Base-by-base conservation (phyloP, 2,797 vertebrate species). In the Loriculus beryllinus region DNA sequence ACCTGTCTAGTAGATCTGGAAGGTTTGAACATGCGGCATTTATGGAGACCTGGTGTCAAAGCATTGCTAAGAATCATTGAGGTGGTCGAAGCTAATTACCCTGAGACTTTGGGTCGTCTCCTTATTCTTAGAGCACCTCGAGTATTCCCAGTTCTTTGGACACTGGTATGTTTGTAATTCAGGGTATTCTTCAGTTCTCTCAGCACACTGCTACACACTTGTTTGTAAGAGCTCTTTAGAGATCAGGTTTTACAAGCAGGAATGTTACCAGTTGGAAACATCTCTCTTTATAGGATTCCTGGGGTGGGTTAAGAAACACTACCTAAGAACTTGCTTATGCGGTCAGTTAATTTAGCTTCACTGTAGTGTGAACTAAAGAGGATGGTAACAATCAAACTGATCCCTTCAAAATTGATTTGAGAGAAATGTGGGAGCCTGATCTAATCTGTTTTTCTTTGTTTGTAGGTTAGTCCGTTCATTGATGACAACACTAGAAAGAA, bases 401-500 rank as follows among this genome's bases (percentile, higher is more conserved):
- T 70, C 76, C 16, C 33, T 85, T 88, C 64, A 69, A 9, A 92
- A 92, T 4, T 28, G 33, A 43, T 48, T 57, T 21, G 20, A 67
- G 68, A 43, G 74, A 60, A 76, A 77, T 1, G 3, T 39, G 37
- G 23, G 47, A 67, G 67, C 26, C 65, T 94, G 29, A 95, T 67
- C 29, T 72, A 1, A 81, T 81, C 43, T 74, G 28, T 9, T 77
- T 64, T 54, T 49, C 39, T 94, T 95, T 78, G 12, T 92, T 93
- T 78, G 8, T 86, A 99, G 99, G 99, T 99, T 68, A 99, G 99
- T 93, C 99, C 99, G 0, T 99, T 99, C 91, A 99, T 99, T 33
- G 99, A 99, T 81, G 99, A 99, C 97, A 99, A 99, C 97, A 99
- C 99, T 48, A 98, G 99, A 63, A 99, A 99, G 97, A 99, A 99